Conservation (phyloP, 2,888 invertebrate genomes). For the Pinctada fucata region DNA sequence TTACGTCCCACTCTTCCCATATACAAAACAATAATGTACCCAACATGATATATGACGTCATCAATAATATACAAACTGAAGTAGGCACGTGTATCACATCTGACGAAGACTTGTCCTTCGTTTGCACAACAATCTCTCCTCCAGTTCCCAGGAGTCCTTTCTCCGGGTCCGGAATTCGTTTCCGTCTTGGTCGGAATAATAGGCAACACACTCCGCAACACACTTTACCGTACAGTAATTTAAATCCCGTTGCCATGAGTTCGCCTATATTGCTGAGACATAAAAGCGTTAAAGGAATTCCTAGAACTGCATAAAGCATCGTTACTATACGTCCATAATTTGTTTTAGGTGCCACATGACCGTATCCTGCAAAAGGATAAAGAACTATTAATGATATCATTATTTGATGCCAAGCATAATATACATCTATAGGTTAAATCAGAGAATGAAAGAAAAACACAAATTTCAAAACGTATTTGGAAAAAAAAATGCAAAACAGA, state of each 20-base stretch:
- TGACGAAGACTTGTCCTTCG: constrained; percentile 60
- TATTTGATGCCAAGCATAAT: too few relatives aligned
- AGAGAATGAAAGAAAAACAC: too few relatives aligned
- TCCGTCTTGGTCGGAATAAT: constrained; percentile 60
- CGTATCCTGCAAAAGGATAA: constrained; percentile 69
- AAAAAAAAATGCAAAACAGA: too few relatives aligned
- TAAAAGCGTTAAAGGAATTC: constrained; percentile 73
- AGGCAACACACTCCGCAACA: constrained; percentile 73
- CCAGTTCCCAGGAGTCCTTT: constrained; percentile 54
- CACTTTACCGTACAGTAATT: constrained; percentile 80
- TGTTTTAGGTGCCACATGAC: constrained; percentile 75
- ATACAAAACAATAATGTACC: constrained; percentile 74
- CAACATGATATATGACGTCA: constrained; percentile 74
- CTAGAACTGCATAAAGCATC: constrained; percentile 74
- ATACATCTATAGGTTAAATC: too few relatives aligned
- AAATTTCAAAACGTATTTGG: too few relatives aligned
- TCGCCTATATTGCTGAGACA: constrained; percentile 75
- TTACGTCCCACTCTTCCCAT: constrained; percentile 74
- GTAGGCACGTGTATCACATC: constrained; percentile 75
- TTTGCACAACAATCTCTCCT: constrained; percentile 55
- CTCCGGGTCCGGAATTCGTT: constrained; percentile 61
- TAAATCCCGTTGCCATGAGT: constrained; percentile 76
- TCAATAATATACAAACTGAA: constrained; percentile 73
- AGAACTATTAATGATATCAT: not conserved
- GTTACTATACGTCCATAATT: constrained; percentile 72